phyloP scores from a whole-genome alignment of 2,888 invertebrate genomes.

The Phymatocera aterrima region DNA sequence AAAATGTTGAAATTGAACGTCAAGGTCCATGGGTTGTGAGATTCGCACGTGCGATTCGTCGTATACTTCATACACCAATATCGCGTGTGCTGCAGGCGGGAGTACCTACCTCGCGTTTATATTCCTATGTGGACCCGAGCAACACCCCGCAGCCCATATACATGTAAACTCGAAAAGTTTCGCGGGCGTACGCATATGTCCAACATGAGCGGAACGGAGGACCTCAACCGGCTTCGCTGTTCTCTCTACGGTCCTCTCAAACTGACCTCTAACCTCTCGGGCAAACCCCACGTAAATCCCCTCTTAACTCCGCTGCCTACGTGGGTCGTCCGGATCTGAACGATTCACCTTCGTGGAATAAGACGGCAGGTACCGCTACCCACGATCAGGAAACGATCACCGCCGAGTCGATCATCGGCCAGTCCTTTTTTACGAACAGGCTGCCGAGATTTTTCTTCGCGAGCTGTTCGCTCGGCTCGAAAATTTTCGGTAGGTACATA shows the following conservation, averaged over 20 bases:
- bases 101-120: no score
- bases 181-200: constrained; percentile 12
- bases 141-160: background rate
- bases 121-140: background rate
- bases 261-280: constrained; percentile 44
- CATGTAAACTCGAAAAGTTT: no score
- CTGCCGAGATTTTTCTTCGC: no score
- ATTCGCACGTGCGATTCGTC: constrained; percentile 17
- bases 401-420: background rate
- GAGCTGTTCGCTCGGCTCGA: no score
- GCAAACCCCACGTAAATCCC: constrained; percentile 43
- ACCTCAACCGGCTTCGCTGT: constrained; percentile 24
- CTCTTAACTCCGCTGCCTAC: background rate
- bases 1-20: background rate
- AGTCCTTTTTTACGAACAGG: background rate
- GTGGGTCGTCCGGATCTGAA: background rate
- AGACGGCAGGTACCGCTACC: constrained; percentile 45
- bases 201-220: background rate
- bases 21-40: no score
- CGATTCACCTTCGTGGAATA: constrained; percentile 24
- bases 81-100: no score
- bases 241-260: background rate
- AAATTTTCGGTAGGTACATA: no score
- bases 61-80: no score
- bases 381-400: constrained; percentile 47